Evolutionary conservation across 2,113 vertebrate genomes (phyloP).

Genomic region (Hirundichthys speculiger): DNA sequence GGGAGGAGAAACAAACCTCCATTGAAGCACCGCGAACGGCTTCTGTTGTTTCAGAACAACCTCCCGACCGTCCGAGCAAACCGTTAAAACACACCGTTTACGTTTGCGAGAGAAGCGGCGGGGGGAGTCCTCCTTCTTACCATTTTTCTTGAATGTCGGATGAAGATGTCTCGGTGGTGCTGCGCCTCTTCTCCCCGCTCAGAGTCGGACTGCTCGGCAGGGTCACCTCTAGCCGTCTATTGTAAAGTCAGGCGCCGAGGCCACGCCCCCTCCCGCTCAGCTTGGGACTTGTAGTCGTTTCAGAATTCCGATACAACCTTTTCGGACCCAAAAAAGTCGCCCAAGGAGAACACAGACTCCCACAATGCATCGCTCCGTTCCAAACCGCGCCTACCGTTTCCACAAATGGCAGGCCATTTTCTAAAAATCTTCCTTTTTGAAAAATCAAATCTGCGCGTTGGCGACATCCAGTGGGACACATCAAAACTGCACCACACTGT

Average conservation of each 20-base stretch:
- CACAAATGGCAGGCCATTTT: conserved; percentile 41
- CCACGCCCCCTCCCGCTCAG: accelerated
- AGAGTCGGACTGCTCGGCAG: conserved; percentile 39
- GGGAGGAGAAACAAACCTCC: not conserved
- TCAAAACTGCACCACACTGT: not conserved
- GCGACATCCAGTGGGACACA: not conserved
- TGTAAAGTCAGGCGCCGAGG: conserved; percentile 43
- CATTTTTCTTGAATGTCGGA: conserved; percentile 50
- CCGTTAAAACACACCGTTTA: too few species aligned
- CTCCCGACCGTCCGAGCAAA: too few species aligned
- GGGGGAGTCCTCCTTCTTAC: conserved; percentile 49
- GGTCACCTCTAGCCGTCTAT: conserved; percentile 72
- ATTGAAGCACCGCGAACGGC: too few species aligned
- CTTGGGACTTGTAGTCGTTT: conserved; percentile 71
- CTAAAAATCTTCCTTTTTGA: conserved; percentile 27
- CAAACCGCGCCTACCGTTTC: conserved; percentile 38
- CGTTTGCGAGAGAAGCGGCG: too few species aligned
- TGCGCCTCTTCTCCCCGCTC: conserved; percentile 22
- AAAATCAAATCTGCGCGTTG: too few species aligned
- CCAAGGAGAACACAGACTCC: conserved; percentile 51
- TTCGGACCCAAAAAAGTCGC: accelerated
- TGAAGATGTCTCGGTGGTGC: not conserved
- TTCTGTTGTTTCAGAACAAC: too few species aligned
- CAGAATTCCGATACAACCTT: accelerated
- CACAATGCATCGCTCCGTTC: conserved; percentile 43